Percentiles rank a stretch among this genome's conserved stretches.
phyloP scores from a whole-genome alignment of 2,113 vertebrate genomes.

The Poeciliopsis retropinna region DNA sequence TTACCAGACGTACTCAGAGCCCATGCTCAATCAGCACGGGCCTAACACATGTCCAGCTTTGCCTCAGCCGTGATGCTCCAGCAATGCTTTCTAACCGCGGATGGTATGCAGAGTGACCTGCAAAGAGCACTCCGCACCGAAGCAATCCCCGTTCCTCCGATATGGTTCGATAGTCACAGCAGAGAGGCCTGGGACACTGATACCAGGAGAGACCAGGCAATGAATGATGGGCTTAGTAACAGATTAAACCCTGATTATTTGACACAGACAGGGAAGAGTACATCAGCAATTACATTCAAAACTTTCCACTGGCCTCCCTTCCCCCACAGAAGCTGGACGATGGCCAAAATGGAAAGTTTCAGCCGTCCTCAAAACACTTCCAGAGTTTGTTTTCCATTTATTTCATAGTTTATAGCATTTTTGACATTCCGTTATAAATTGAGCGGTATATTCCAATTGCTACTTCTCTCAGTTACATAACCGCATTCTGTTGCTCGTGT shows the following conservation, averaged over 20 bases:
- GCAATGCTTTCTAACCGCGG: conserved; percentile 21
- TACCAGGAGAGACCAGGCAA: conserved; percentile 47
- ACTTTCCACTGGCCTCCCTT: conserved; percentile 1
- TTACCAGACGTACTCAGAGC: conserved; percentile 19
- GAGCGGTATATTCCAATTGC: background rate
- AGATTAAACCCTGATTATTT: conserved; percentile 63
- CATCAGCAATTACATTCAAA: background rate
- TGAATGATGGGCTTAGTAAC: conserved; percentile 66
- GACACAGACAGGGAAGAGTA: conserved; percentile 15
- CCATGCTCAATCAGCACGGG: conserved; percentile 24
- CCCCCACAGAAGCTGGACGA: conserved; percentile 12
- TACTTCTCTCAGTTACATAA: conserved; percentile 20
- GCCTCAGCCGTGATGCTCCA: background rate
- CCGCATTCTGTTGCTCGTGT: conserved; percentile 2
- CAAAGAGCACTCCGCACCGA: background rate
- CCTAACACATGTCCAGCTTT: conserved; percentile 16
- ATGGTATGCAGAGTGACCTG: conserved; percentile 32
- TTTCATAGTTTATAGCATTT: background rate
- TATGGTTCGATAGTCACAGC: conserved; percentile 46
- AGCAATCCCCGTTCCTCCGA: conserved; percentile 39
- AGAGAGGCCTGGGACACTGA: conserved; percentile 47
- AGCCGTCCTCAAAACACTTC: conserved; percentile 30
- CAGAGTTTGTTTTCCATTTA: background rate
- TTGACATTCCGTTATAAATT: background rate
- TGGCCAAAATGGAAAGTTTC: conserved; percentile 19